Base-by-base conservation (phyloP, 2,888 invertebrate species). In the Cataglyphis altisquamis region DNA sequence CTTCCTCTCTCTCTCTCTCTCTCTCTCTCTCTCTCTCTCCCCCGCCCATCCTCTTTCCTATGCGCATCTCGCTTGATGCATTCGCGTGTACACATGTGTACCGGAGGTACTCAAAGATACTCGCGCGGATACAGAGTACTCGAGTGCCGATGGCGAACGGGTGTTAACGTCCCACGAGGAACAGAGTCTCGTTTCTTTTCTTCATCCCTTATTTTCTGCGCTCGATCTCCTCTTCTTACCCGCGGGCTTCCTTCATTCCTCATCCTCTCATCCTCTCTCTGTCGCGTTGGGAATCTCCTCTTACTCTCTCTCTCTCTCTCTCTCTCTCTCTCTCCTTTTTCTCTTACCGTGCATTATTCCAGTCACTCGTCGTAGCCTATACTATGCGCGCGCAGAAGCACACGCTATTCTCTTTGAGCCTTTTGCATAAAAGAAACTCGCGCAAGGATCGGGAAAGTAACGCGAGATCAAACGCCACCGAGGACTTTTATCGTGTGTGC, bases 81-180 rank as follows among this genome's bases (percentile, higher is more conserved):
- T 6, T 18, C 39, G 21, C 21, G 8, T 29, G 29, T 29, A 18
- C 18, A 72, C n/a, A 77, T 82, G 32, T 63, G 57, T 80, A 60
- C 57, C 62, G 48, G 18, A 6, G 18, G 60, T 80, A 68, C 74
- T 78, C 84, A 75, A 84, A 85, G 78, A 85, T 86, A 86, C 82
- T 64, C 55, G 36, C 39, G 41, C 52, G 62, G 25, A 80, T 21
- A 75, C 73, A 88, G 82, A 89, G 86, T 86, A 75, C 39, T 21
- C 80, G 70, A 60, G 60, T 66, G 60, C 57, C 45, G 60, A 25
- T 29, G 21, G 57, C 70, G 70, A 82, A 70, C 62, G 45, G 86
- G 82, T 84, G 84, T 83, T 86, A 88, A 90, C 89, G 68, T 90
- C 90, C 89, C 89, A 83, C 52, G 90, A 89, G 90, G 32, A 87